Conservation (phyloP, 30 jellyfish, hydroid and myxozoan species). For the Chrysaora quinquecirrha region DNA sequence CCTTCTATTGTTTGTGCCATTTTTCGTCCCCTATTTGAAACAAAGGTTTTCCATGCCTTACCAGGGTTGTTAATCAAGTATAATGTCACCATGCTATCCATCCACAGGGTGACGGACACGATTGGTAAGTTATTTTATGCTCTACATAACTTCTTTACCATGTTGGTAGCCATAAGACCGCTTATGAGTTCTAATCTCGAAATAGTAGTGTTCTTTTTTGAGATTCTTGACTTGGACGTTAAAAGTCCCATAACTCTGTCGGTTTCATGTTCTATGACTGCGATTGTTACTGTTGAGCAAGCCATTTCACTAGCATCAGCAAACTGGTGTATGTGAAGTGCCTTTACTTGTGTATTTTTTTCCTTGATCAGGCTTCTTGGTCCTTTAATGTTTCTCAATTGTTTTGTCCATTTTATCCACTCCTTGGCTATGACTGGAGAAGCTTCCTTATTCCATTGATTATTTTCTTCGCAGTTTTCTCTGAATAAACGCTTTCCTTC, state of each 20-base stretch:
- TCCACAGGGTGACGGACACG: slow-evolving; percentile 12
- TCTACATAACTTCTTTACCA: slow-evolving; percentile 13
- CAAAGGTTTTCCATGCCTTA: slow-evolving; percentile 36
- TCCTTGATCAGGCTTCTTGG: slow-evolving; percentile 56
- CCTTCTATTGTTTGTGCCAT: slow-evolving; percentile 2
- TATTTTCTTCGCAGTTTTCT: slow-evolving; percentile 38
- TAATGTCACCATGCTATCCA: slow-evolving; percentile 41
- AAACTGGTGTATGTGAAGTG: slow-evolving; percentile 56
- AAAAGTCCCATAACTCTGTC: slow-evolving; percentile 39
- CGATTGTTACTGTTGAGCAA: slow-evolving; percentile 41
- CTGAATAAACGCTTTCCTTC: slow-evolving; percentile 60
- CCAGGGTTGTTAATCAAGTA: slow-evolving; percentile 19
- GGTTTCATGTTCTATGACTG: slow-evolving; percentile 23
- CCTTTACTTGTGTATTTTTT: slow-evolving; percentile 16
- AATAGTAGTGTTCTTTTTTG: slow-evolving; percentile 37
- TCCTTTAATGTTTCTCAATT: slow-evolving; percentile 42
- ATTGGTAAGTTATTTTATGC: slow-evolving; percentile 11
- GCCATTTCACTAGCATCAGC: slow-evolving; percentile 67
- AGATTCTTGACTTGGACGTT: slow-evolving; percentile 37
- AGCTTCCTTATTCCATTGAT: slow-evolving; percentile 22
- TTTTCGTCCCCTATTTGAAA: slow-evolving; percentile 29
- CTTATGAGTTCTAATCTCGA: slow-evolving; percentile 58
- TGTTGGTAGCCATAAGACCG: slow-evolving; percentile 63
- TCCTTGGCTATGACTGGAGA: slow-evolving; percentile 5
- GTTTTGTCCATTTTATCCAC: slow-evolving; percentile 21